Percentiles rank a stretch among this genome's conserved stretches.
phyloP scores from a whole-genome alignment of 92 coral and sea anemone species.

The Anthopleura xanthogrammica region DNA sequence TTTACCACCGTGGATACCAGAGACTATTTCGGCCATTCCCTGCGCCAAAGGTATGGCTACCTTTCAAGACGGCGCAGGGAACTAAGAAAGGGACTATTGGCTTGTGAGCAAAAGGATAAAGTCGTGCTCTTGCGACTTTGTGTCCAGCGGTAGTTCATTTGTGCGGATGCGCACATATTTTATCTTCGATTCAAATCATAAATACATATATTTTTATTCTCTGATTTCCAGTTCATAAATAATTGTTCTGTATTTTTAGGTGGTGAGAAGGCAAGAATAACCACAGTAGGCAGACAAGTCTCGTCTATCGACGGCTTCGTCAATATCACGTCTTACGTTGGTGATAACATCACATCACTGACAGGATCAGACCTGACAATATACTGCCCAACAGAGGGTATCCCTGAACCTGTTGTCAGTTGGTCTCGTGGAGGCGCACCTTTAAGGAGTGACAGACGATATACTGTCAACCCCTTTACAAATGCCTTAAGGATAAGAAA shows the following conservation, averaged over 20 bases:
- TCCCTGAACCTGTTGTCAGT: conserved; percentile 56
- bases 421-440: conserved; percentile 43
- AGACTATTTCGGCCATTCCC: too few species aligned
- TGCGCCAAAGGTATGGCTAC: too few species aligned
- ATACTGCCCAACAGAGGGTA: conserved; percentile 65
- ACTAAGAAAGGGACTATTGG: too few species aligned
- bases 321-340: conserved; percentile 29
- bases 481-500: conserved; percentile 32
- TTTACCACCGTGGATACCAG: too few species aligned
- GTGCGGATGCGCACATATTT: not conserved
- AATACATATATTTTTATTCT: too few species aligned
- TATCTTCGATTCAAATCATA: not conserved
- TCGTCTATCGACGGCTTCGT: conserved; percentile 26
- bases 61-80: too few species aligned
- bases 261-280: conserved; percentile 40
- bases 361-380: conserved; percentile 60
- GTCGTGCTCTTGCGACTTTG: too few species aligned
- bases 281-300: conserved; percentile 28
- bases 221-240: not conserved
- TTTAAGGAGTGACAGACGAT: not conserved
- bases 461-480: not conserved
- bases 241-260: conserved; percentile 11
- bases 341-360: conserved; percentile 51
- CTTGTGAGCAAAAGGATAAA: too few species aligned
- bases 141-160: not conserved